Percentiles rank a stretch among this genome's conserved stretches.
Evolutionary conservation across 1,140 invertebrate genomes (phyloP).

Genomic region (Bursaphelenchus mucronatus): DNA sequence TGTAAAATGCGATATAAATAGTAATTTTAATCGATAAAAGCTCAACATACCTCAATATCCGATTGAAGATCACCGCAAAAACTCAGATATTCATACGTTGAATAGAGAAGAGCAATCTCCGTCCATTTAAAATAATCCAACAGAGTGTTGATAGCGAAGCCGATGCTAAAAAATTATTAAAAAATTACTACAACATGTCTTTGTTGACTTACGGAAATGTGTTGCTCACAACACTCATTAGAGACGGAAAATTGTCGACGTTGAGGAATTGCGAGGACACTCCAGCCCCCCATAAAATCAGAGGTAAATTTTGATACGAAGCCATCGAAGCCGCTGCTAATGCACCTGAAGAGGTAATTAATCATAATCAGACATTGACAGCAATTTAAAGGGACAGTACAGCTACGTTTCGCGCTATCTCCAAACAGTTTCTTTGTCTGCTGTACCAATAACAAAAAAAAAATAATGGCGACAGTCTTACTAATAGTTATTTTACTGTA

Average conservation of each 20-base stretch:
- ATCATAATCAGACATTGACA: too few species aligned
- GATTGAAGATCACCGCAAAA: conserved; percentile 36
- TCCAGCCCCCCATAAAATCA: conserved; percentile 38
- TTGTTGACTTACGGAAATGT: background rate
- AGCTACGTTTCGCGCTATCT: too few species aligned
- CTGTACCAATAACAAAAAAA: too few species aligned
- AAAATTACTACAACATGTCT: too few species aligned
- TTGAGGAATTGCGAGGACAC: conserved; percentile 26
- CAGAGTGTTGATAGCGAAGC: conserved; percentile 23
- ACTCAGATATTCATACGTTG: conserved; percentile 19
- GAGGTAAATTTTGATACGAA: conserved; percentile 38
- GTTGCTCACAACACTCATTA: conserved; percentile 32
- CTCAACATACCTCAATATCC: conserved; percentile 25
- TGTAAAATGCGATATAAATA: too few species aligned
- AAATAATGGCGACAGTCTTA: too few species aligned
- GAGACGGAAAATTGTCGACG: conserved; percentile 30
- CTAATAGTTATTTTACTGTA: too few species aligned
- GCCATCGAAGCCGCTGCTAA: background rate
- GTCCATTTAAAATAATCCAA: conserved; percentile 32
- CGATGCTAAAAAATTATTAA: conserved; percentile 29
- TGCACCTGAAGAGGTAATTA: conserved; percentile 4
- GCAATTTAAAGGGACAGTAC: too few species aligned
- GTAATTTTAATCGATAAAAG: too few species aligned
- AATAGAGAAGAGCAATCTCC: conserved; percentile 39
- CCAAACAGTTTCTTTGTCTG: too few species aligned